Evolutionary conservation across 2,888 invertebrate genomes (phyloP), one percentile per base, ranked within the genome.

Genomic region (Epirrhoe tristata): DNA sequence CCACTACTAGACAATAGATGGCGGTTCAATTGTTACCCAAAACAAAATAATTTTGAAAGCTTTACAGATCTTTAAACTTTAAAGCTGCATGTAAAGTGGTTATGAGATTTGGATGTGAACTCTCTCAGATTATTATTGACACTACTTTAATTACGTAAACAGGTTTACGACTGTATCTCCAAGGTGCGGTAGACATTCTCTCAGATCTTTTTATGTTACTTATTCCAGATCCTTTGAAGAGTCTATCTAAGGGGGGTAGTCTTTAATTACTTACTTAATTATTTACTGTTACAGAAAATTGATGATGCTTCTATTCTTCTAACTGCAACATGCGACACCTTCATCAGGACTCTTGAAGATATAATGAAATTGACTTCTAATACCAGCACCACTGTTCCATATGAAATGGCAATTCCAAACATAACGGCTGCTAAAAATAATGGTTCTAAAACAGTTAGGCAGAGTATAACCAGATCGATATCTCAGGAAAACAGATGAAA

Each of bases 291-390:
- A 53, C 90, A 96, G 96, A 95, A 95, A 93, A 93, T 96, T 81
- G 94, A 95, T 80, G 97, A 97, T 86, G 96, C 96, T 4, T 96
- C 97, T 8, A 95, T 95, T 80, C 92, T 97, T 72, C 88, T 97
- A 46, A 95, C 95, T 68, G 96, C 96, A 51, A 97, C 97, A 59
- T 97, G 97, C 94, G 97, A 97, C 89, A 97, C 97, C 39, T 97
- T 97, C 85, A 97, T 97, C 73, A 94, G 95, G 83, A 96, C 97
- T 24, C 91, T 97, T 76, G 97, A 97, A 87, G 97, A 97, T 75
- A 97, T 97, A 77, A 96, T 97, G 95, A 95, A 94, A 83, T 82
- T 95, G 58, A 91, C 95, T 31, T 93, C 93, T 54, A 80, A 76
- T 65, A 74, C 80, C 48, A 80, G 80, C 67, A 74, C 69, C 17